These are phyloP conservation scores for Pycnomerus fuliginosus DNA, from an alignment of 2,888 invertebrate species.

Conservation along the genomic window DNA sequence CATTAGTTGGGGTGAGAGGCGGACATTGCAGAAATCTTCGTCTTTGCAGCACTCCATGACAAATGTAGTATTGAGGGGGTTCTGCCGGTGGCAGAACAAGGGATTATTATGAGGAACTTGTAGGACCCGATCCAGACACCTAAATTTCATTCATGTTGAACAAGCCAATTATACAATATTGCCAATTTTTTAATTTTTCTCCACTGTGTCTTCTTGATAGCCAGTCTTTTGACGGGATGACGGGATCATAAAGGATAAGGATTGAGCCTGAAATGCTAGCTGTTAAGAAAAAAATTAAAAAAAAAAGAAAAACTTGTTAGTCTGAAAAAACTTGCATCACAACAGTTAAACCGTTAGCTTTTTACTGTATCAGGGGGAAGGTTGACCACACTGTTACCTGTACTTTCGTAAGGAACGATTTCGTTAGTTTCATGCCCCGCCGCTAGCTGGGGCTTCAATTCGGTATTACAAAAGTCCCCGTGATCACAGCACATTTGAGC, in stretches of 20 bases:
- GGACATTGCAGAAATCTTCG: conserved; percentile 72
- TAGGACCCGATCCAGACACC: conserved; percentile 75
- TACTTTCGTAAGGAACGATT: conserved; percentile 23
- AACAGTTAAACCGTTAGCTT: conserved; percentile 22
- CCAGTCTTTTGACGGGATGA: conserved; percentile 20
- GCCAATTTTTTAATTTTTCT: conserved; percentile 52
- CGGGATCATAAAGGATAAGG: not conserved
- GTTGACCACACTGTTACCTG: conserved; percentile 39
- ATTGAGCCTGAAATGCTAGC: not conserved
- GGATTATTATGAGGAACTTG: conserved; percentile 78
- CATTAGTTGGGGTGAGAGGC: conserved; percentile 68
- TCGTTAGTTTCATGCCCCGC: conserved; percentile 19
- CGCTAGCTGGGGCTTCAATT: conserved; percentile 22
- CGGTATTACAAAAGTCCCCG: conserved; percentile 61
- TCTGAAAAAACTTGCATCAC: conserved; percentile 23
- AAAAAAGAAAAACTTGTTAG: conserved; percentile 20
- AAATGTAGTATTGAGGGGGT: conserved; percentile 73
- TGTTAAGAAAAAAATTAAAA: conserved; percentile 10
- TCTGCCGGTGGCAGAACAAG: conserved; percentile 77
- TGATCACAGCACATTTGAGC: conserved; percentile 56
- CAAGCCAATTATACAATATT: conserved; percentile 42
- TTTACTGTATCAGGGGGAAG: conserved; percentile 3
- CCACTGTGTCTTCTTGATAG: conserved; percentile 17
- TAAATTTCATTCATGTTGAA: conserved; percentile 60
- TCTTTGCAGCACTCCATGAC: conserved; percentile 80